phyloP scores from a whole-genome alignment of 1,140 invertebrate species.

The Vanessa tameamea region DNA sequence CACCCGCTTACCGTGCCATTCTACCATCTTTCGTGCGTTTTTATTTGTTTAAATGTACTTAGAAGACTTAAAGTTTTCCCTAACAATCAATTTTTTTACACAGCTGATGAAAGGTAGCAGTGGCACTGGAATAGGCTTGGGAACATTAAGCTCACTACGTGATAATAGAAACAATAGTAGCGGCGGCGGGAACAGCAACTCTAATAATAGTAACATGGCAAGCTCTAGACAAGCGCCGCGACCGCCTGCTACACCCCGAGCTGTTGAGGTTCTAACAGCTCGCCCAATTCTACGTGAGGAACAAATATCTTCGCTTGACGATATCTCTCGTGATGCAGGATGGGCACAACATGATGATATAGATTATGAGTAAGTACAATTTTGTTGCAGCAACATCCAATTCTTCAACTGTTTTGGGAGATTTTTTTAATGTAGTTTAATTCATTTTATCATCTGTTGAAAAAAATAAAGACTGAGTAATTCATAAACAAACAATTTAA shows the following conservation, averaged over 20 bases:
- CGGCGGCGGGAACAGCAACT: slow-evolving; percentile 45
- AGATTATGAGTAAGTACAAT: slow-evolving; percentile 90
- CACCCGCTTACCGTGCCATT: slow-evolving; percentile 85
- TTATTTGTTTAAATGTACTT: background rate
- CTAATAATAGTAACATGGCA: slow-evolving; percentile 37
- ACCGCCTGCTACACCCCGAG: slow-evolving; percentile 65
- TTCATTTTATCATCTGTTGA: background rate
- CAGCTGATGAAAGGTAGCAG: slow-evolving; percentile 78
- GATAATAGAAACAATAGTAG: slow-evolving; percentile 49
- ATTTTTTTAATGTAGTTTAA: background rate
- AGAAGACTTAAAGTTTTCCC: background rate
- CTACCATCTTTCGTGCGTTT: slow-evolving; percentile 87
- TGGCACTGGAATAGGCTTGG: slow-evolving; percentile 68
- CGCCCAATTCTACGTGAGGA: slow-evolving; percentile 95
- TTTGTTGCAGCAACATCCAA: background rate
- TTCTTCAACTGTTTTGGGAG: background rate
- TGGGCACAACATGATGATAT: slow-evolving; percentile 96
- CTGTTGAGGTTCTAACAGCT: slow-evolving; percentile 67
- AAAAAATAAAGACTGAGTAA: background rate
- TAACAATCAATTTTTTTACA: slow-evolving; percentile 33
- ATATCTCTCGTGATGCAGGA: slow-evolving; percentile 92
- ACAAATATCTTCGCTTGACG: slow-evolving; percentile 94
- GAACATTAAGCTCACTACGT: slow-evolving; percentile 63
- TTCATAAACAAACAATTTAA: background rate
- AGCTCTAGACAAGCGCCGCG: slow-evolving; percentile 51